These are phyloP conservation scores for Neoarius graeffei DNA, from an alignment of 2,113 vertebrate species.

Conservation along the genomic window DNA sequence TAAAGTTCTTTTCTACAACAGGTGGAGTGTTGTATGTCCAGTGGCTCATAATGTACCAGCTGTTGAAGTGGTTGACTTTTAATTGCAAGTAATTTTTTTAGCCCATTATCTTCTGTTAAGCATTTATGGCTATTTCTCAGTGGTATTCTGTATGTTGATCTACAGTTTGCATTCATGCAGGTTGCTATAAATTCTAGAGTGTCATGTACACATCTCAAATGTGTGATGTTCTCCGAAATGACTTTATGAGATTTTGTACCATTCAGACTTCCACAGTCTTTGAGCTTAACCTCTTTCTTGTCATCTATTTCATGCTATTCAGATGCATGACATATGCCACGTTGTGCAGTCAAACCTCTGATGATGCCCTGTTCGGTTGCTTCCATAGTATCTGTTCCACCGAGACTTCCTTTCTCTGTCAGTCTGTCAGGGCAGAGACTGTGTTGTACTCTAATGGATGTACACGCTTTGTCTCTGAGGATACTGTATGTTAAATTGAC, in stretches of 20 bases:
- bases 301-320: neutral
- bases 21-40: neutral
- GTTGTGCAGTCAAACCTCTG: slow-evolving; percentile 10
- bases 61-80: neutral
- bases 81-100: neutral
- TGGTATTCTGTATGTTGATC: neutral
- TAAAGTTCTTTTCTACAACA: neutral
- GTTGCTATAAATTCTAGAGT: neutral
- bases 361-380: neutral
- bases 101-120: neutral
- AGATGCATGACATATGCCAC: neutral
- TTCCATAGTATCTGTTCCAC: neutral
- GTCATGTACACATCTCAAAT: neutral
- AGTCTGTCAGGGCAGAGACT: neutral
- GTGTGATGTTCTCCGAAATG: neutral
- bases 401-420: neutral
- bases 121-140: neutral
- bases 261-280: neutral
- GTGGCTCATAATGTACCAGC: neutral
- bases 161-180: neutral
- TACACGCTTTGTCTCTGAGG: neutral
- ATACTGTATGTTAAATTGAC: neutral
- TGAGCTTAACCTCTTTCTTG: neutral
- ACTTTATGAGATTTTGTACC: neutral
- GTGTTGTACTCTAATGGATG: neutral